These are phyloP conservation scores for Helicoverpa assulta DNA, from an alignment of 2,888 invertebrate species.

Conservation along the genomic window DNA sequence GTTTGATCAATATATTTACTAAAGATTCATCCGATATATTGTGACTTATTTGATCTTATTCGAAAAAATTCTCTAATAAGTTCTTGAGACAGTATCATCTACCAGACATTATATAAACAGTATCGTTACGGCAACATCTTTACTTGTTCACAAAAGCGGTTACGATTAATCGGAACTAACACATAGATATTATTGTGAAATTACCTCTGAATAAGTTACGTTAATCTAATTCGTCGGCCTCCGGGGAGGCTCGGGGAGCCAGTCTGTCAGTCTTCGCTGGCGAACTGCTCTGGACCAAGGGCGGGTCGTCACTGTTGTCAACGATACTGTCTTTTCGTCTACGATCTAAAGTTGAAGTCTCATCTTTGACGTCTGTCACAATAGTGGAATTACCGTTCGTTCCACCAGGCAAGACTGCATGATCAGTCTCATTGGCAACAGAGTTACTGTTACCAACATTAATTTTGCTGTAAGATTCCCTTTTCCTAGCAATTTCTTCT, in stretches of 20 bases:
- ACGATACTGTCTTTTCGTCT: slow-evolving; percentile 75
- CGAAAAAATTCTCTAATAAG: slow-evolving; percentile 58
- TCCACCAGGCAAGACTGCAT: slow-evolving; percentile 64
- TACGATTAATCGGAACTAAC: slow-evolving; percentile 70
- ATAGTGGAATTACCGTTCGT: slow-evolving; percentile 60
- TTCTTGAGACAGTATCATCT: slow-evolving; percentile 56
- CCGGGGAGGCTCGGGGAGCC: slow-evolving; percentile 78
- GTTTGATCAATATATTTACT: slow-evolving; percentile 63
- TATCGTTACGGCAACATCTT: slow-evolving; percentile 65
- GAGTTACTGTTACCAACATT: slow-evolving; percentile 69
- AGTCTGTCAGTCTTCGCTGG: slow-evolving; percentile 58
- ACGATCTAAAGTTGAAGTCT: slow-evolving; percentile 80
- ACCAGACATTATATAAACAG: slow-evolving; percentile 60
- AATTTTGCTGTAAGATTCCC: slow-evolving; percentile 65
- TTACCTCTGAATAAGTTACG: slow-evolving; percentile 65
- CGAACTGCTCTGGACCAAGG: slow-evolving; percentile 58
- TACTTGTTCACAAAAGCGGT: slow-evolving; percentile 75
- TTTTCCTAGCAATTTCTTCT: slow-evolving; percentile 80
- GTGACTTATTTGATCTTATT: slow-evolving; percentile 67
- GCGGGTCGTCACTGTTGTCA: slow-evolving; percentile 68
- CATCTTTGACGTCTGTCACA: slow-evolving; percentile 63
- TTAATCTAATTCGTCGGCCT: slow-evolving; percentile 84
- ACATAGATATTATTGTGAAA: slow-evolving; percentile 68
- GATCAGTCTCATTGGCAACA: slow-evolving; percentile 56
- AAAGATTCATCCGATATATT: slow-evolving; percentile 62